These are phyloP conservation scores for Chaitophorus viminalis DNA, from an alignment of 2,888 invertebrate genomes.

Conservation along the genomic window DNA sequence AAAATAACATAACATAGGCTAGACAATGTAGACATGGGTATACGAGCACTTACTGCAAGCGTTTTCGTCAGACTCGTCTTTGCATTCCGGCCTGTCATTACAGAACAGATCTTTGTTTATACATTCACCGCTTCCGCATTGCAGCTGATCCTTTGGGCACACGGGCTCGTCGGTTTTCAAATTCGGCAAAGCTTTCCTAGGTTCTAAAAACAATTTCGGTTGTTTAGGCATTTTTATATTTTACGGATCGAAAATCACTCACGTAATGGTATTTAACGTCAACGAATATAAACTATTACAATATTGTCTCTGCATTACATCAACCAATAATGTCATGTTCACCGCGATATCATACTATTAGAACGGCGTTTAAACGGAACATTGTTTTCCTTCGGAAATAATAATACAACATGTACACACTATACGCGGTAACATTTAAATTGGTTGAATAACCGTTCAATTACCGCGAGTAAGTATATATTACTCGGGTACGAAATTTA, in stretches of 20 bases:
- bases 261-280: conserved; percentile 21
- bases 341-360: too few species aligned
- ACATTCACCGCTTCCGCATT: conserved; percentile 93
- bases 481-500: too few species aligned
- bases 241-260: not conserved
- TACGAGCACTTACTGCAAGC: conserved; percentile 84
- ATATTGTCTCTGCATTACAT: not conserved
- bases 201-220: conserved; percentile 74
- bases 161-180: conserved; percentile 93
- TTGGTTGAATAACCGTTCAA: too few species aligned
- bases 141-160: conserved; percentile 88
- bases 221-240: not conserved
- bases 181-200: conserved; percentile 87
- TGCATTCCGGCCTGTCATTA: conserved; percentile 91
- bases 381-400: too few species aligned
- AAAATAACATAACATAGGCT: not conserved
- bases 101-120: conserved; percentile 92
- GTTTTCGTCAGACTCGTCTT: conserved; percentile 94
- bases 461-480: too few species aligned
- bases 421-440: too few species aligned
- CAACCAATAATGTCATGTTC: too few species aligned
- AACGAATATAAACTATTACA: not conserved
- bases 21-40: not conserved
- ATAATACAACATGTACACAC: too few species aligned
- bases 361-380: too few species aligned